These are phyloP conservation scores for Eonycteris spelaea DNA, from an alignment of 2,113 vertebrate genomes.

Conservation along the genomic window DNA sequence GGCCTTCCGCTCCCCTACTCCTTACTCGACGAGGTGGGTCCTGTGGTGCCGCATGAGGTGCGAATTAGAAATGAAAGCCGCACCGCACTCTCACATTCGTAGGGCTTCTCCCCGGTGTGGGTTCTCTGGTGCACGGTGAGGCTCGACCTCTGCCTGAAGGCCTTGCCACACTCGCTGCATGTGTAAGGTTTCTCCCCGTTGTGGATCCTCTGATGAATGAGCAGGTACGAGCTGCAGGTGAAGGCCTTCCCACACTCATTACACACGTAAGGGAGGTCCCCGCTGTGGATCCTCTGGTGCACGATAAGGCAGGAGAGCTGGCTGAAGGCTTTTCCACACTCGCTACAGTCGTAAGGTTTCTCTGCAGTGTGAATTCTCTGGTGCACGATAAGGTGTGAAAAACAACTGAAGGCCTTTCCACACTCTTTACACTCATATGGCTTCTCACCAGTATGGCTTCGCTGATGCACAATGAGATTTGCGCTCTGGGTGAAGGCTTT, in stretches of 20 bases:
- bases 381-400: conserved; percentile 74
- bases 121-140: conserved; percentile 76
- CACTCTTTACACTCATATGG: conserved; percentile 76
- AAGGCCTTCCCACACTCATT: conserved; percentile 75
- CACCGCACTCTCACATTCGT: conserved; percentile 69
- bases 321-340: conserved; percentile 77
- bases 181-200: conserved; percentile 75
- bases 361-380: conserved; percentile 76
- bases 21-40: conserved; percentile 67
- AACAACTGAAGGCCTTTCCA: conserved; percentile 74
- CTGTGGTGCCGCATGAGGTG: conserved; percentile 77
- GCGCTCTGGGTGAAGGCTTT: conserved; percentile 78
- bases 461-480: conserved; percentile 75
- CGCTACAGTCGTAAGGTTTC: conserved; percentile 72
- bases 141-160: conserved; percentile 74
- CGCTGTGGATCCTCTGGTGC: conserved; percentile 75
- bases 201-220: conserved; percentile 75
- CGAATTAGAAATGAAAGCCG: conserved; percentile 75
- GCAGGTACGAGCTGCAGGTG: conserved; percentile 67
- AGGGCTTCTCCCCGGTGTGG: conserved; percentile 77
- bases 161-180: conserved; percentile 62
- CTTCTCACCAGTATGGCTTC: conserved; percentile 77
- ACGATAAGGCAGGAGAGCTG: conserved; percentile 77
- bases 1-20: background rate
- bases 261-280: conserved; percentile 74